A percentile compares a stretch with the other conserved stretches of the same genome.
Conservation (phyloP, 2,797 vertebrate genomes). For the Phalanger gymnotis region DNA sequence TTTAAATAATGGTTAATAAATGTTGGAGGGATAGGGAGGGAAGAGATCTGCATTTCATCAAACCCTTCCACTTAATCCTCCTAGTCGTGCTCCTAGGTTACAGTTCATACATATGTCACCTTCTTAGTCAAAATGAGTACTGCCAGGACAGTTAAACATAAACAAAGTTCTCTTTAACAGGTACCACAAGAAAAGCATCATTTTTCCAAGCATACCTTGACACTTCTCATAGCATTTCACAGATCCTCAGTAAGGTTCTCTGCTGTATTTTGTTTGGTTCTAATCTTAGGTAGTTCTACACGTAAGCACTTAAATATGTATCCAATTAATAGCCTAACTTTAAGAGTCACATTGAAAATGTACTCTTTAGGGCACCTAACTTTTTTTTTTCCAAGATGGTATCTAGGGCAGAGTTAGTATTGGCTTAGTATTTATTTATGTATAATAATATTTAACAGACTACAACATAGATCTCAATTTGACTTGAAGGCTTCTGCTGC, state of each 20-base stretch:
- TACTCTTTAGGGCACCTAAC: constrained; percentile 26
- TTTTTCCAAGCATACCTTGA: constrained; percentile 70
- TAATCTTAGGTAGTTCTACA: constrained; percentile 75
- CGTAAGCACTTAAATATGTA: constrained; percentile 44
- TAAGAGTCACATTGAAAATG: constrained; percentile 31
- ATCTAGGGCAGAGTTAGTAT: constrained; percentile 19
- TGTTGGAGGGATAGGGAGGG: background rate
- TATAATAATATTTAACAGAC: background rate
- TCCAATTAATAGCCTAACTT: constrained; percentile 52
- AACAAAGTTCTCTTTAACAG: constrained; percentile 72
- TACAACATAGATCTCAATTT: constrained; percentile 55
- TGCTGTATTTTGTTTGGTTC: constrained; percentile 65
- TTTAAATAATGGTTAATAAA: constrained; percentile 29
- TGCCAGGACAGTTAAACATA: constrained; percentile 68
- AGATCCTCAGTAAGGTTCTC: constrained; percentile 38
- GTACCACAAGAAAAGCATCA: constrained; percentile 73
- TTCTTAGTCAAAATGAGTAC: constrained; percentile 31
- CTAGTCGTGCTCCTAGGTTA: constrained; percentile 21
- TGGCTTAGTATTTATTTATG: constrained; percentile 40
- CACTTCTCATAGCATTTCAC: constrained; percentile 74
- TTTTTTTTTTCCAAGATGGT: constrained; percentile 44
- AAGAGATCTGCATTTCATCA: constrained; percentile 13
- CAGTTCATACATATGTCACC: background rate
- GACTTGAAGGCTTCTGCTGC: constrained; percentile 55
- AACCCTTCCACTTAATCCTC: constrained; percentile 13